Conservation (phyloP, 2,888 invertebrate species). For the Galerucella nymphaeae region DNA sequence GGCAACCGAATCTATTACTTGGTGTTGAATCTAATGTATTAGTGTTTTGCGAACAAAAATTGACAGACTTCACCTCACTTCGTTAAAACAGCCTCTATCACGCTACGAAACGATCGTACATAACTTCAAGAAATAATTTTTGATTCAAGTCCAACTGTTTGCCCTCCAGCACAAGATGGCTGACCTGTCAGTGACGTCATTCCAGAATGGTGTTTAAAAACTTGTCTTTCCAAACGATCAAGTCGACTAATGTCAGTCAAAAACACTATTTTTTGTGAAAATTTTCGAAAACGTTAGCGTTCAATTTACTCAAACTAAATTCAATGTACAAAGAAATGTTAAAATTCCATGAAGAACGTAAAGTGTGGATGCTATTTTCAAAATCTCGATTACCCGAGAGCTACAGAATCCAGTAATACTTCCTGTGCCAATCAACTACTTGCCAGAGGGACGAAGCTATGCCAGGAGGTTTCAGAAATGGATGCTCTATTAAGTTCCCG, state of each 20-base stretch:
- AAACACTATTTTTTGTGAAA: not conserved
- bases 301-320: constrained; percentile 8
- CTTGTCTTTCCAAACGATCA: not conserved
- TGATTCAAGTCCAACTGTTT: not conserved
- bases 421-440: not conserved
- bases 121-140: too few relatives aligned
- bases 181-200: not conserved
- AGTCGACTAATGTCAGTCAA: constrained; percentile 6
- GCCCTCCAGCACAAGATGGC: not conserved
- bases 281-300: not conserved
- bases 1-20: too few relatives aligned
- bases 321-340: constrained; percentile 9
- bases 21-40: too few relatives aligned
- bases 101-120: too few relatives aligned
- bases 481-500: not conserved
- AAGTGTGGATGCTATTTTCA: not conserved
- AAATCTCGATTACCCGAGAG: not conserved
- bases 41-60: too few relatives aligned
- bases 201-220: not conserved
- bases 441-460: not conserved
- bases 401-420: not conserved
- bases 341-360: constrained; percentile 9
- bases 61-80: too few relatives aligned
- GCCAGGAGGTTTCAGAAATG: constrained; percentile 3
- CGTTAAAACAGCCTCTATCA: too few relatives aligned